Percentiles rank a stretch among this genome's conserved stretches.
phyloP scores from a whole-genome alignment of 1,140 invertebrate species.

The Drosophila pruinosa region DNA sequence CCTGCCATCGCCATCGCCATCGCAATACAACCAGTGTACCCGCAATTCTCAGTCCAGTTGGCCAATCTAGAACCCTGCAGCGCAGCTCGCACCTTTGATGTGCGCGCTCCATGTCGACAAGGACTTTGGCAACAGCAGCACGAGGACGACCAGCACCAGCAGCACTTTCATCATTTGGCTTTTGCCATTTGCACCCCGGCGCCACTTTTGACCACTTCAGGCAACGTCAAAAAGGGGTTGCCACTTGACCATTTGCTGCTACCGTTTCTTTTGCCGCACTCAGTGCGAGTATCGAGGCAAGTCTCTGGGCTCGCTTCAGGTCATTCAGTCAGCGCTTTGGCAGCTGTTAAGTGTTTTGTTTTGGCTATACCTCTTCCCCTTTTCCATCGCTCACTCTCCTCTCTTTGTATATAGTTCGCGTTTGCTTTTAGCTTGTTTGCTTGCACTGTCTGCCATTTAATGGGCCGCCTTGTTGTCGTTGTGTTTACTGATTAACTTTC shows the following conservation, averaged over 20 bases:
- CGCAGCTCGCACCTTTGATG: constrained; percentile 71
- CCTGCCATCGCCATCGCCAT: not conserved
- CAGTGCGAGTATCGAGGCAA: not conserved
- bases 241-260: constrained; percentile 65
- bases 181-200: constrained; percentile 70
- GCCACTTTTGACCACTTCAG: constrained; percentile 74
- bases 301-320: constrained; percentile 49
- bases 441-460: constrained; percentile 23
- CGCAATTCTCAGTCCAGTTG: constrained; percentile 5
- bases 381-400: not conserved
- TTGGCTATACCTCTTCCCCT: constrained; percentile 25
- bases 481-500: constrained; percentile 50
- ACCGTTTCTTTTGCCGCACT: constrained; percentile 5
- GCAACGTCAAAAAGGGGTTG: constrained; percentile 50
- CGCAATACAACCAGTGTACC: not conserved
- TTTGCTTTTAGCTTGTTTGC: constrained; percentile 13
- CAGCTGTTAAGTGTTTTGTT: constrained; percentile 68
- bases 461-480: constrained; percentile 16
- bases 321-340: constrained; percentile 69
- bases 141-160: constrained; percentile 32
- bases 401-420: constrained; percentile 11
- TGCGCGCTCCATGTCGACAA: constrained; percentile 55
- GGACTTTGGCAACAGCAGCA: constrained; percentile 36
- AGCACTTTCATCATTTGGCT: constrained; percentile 79
- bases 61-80: constrained; percentile 52